Percentiles rank a stretch among this genome's conserved stretches.
Conservation (phyloP, 2,797 vertebrate species). For the Cheracebus regulus region DNA sequence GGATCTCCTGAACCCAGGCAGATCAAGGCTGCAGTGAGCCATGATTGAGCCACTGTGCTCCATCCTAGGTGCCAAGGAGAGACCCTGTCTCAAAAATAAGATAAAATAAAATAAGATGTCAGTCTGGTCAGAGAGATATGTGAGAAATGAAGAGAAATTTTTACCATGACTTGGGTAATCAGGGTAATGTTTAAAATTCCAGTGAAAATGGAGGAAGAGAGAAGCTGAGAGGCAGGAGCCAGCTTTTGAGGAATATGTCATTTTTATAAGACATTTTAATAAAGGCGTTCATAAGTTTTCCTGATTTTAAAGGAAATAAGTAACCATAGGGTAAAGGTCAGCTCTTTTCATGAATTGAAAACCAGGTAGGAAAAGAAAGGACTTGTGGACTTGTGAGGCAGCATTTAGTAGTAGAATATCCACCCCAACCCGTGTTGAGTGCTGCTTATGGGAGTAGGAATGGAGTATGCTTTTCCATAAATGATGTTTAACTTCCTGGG, state of each 20-base stretch:
- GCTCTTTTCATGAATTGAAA: slow-evolving; percentile 1
- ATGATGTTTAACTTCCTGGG: not conserved
- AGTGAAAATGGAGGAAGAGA: not conserved
- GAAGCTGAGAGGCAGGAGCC: not conserved
- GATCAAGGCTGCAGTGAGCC: not conserved
- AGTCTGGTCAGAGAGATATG: not conserved
- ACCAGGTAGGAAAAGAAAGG: not conserved
- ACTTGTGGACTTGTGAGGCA: not conserved
- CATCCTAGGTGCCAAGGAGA: not conserved
- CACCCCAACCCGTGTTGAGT: not conserved
- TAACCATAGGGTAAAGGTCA: not conserved
- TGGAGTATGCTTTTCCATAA: not conserved
- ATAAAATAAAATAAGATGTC: not conserved
- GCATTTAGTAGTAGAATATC: not conserved
- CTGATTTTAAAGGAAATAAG: slow-evolving; percentile 34
- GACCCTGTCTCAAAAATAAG: not conserved
- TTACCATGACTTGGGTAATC: not conserved
- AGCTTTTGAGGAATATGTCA: not conserved
- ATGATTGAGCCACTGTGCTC: not conserved
- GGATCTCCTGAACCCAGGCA: not conserved
- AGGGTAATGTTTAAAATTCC: not conserved
- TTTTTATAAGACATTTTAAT: slow-evolving; percentile 1
- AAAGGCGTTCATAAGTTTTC: not conserved
- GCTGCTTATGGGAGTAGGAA: not conserved
- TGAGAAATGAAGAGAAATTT: not conserved